These are phyloP conservation scores for Sinodicranocentrus sp. DNA, from an alignment of 2,888 invertebrate species.

Conservation along the genomic window DNA sequence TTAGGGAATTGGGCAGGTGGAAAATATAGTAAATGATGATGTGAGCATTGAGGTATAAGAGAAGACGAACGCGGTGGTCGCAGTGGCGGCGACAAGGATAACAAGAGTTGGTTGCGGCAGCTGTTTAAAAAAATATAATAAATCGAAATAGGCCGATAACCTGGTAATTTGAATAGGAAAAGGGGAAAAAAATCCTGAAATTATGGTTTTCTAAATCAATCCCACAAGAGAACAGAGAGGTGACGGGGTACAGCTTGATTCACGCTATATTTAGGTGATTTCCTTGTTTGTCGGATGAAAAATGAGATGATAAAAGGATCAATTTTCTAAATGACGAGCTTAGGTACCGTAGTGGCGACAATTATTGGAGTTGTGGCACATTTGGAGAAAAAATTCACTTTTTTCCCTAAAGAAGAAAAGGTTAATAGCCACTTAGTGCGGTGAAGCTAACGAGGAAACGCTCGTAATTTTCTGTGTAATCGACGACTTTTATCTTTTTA, in stretches of 20 bases:
- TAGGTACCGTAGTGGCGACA: slow-evolving; percentile 43
- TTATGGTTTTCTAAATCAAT: slow-evolving; percentile 76
- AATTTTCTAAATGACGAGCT: slow-evolving; percentile 23
- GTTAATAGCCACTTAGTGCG: slow-evolving; percentile 59
- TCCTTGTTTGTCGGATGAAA: slow-evolving; percentile 64
- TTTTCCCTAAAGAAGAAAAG: slow-evolving; percentile 26
- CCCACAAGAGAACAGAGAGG: too few species aligned
- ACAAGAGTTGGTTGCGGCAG: slow-evolving; percentile 15
- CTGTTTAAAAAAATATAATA: background rate
- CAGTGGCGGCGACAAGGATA: slow-evolving; percentile 56
- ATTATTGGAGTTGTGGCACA: slow-evolving; percentile 7
- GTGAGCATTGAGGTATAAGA: background rate
- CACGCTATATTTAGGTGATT: too few species aligned
- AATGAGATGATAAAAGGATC: slow-evolving; percentile 62
- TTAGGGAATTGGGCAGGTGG: slow-evolving; percentile 11
- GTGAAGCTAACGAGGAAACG: slow-evolving; percentile 55
- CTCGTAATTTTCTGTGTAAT: slow-evolving; percentile 40
- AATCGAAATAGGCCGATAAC: slow-evolving; percentile 15
- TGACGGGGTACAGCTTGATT: too few species aligned
- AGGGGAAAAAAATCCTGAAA: slow-evolving; percentile 60
- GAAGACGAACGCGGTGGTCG: background rate
- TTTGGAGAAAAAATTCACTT: too few species aligned
- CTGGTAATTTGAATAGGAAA: slow-evolving; percentile 73
- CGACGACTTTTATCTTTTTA: slow-evolving; percentile 28
- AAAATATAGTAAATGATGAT: background rate